Evolutionary conservation across 2,113 vertebrate species (phyloP), one percentile per base, ranked within the genome.

Genomic region (Ictalurus furcatus): DNA sequence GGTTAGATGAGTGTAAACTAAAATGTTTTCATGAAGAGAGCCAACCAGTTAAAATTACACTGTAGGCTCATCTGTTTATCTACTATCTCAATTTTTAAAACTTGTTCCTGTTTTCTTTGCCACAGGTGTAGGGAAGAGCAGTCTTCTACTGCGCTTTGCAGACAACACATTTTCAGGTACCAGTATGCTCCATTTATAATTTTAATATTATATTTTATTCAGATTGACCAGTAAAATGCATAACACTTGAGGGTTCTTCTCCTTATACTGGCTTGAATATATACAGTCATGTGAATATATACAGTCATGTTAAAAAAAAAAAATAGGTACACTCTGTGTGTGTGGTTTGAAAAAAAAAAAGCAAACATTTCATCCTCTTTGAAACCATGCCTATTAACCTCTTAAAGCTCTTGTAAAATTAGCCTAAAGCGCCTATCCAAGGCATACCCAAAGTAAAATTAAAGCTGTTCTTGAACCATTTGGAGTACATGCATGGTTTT

Each of bases 141-240:
- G 98, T 94, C 96, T 99, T 92, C 96, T 99, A 86, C 95, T 99
- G 93, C 97, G 98, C 86, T 99, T 99, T 92, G 98, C 98, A 94
- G 98, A 99, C 95, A 99, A 99, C 94, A 99, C 98, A 2, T 99
- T 99, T 96, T 99, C 98, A 97, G 98, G 98, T 99, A 92, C 44
- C 78, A 30, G 25, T 52, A 16, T n/a, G n/a, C 48, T 79, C 28
- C 1, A 52, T 52, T 6, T 48, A 48, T 48, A 4, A 17, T 9
- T 54, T 73, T 25, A 25, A 3, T 34, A 4, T 13, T 34, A 11
- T 65, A 23, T 37, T 54, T 67, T 17, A 25, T 67, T 67, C 37
- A 59, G 4, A 74, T 30, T 79, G 44, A 52, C 1, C 25, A 79
- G 76, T 78, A 79, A 79, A 79, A 76, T 52, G 44, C 0, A 1